A percentile compares a stretch with the other conserved stretches of the same genome.
Conservation (phyloP, 1,140 invertebrate genomes). For the Saccostrea echinata region DNA sequence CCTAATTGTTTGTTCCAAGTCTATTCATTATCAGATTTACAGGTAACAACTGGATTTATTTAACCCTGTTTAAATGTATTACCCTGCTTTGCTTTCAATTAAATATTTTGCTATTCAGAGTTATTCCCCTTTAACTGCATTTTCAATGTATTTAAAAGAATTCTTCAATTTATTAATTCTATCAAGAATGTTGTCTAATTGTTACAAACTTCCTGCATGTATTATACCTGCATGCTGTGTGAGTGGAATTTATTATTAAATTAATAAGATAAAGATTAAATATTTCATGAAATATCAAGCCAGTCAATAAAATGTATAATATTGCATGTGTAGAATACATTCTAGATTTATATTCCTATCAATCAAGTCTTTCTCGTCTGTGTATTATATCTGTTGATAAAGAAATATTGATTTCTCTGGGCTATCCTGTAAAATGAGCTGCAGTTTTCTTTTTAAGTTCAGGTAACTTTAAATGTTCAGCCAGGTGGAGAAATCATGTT, state of each 20-base stretch:
- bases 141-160: background rate
- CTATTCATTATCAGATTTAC: constrained; percentile 38
- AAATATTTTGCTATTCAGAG: background rate
- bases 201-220: background rate
- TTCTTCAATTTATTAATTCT: no score
- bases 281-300: background rate
- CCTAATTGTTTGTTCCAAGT: constrained; percentile 38
- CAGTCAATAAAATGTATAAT: background rate
- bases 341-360: background rate
- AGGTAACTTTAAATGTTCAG: constrained; percentile 35
- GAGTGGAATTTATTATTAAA: background rate
- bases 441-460: constrained; percentile 34
- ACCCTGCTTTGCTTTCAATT: constrained; percentile 32
- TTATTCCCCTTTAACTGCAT: constrained; percentile 22
- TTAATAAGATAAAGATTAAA: background rate
- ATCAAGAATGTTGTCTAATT: background rate
- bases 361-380: background rate
- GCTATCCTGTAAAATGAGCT: background rate
- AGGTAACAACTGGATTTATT: background rate
- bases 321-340: constrained; percentile 5
- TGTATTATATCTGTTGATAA: background rate
- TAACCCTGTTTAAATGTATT: constrained; percentile 11
- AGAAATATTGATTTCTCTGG: background rate
- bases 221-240: constrained; percentile 12
- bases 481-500: constrained; percentile 37